Percentiles rank a stretch among this genome's conserved stretches.
phyloP scores from a whole-genome alignment of 2,797 vertebrate species.

The Manis javanica region DNA sequence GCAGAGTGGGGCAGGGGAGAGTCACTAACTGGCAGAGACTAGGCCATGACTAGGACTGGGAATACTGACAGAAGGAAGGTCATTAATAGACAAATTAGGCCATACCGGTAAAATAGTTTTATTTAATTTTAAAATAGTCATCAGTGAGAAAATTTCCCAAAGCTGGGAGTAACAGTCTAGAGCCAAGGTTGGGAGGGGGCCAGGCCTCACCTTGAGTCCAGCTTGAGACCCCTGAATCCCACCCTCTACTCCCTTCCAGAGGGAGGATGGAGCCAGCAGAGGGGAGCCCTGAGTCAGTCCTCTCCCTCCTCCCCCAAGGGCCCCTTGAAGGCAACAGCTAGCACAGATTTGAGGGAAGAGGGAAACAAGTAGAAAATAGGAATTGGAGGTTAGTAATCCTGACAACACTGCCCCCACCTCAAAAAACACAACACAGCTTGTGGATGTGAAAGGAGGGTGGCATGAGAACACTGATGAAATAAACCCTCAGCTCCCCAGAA shows the following conservation, averaged over 20 bases:
- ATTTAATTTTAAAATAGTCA: slow-evolving; percentile 97
- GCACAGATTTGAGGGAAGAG: neutral
- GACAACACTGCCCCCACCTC: neutral
- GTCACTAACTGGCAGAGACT: neutral
- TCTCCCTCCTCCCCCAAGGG: neutral
- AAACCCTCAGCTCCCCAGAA: neutral
- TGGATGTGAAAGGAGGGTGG: neutral
- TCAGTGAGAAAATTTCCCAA: slow-evolving; percentile 94
- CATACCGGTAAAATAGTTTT: slow-evolving; percentile 96
- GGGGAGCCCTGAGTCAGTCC: slow-evolving; percentile 68
- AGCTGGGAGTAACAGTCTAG: slow-evolving; percentile 94
- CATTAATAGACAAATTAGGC: slow-evolving; percentile 19
- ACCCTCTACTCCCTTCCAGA: neutral
- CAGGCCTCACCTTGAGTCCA: slow-evolving; percentile 44
- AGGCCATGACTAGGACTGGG: neutral
- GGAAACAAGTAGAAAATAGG: neutral
- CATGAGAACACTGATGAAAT: slow-evolving; percentile 49
- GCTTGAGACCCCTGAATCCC: slow-evolving; percentile 33
- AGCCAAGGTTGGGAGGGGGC: slow-evolving; percentile 60
- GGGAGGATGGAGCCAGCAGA: slow-evolving; percentile 15
- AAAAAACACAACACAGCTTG: neutral
- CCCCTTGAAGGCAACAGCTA: slow-evolving; percentile 42
- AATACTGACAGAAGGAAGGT: neutral
- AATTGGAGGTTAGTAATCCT: slow-evolving; percentile 40
- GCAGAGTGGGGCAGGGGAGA: neutral